A percentile compares a stretch with the other conserved stretches of the same genome.
Conservation (phyloP, 2,113 vertebrate genomes). For the Plestiodon gilberti region DNA sequence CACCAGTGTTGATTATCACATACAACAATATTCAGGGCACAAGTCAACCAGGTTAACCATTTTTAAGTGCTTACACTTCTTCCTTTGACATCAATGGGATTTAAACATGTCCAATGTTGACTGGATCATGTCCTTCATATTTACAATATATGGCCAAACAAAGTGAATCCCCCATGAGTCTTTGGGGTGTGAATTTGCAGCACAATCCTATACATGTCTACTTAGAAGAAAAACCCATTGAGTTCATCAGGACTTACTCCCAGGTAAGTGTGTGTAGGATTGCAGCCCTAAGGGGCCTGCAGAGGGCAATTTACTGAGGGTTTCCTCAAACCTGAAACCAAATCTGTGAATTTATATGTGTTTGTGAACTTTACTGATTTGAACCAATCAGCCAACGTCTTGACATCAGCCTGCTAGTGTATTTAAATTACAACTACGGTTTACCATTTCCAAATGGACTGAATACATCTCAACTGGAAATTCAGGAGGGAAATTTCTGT, state of each 20-base stretch:
- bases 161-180: too few species aligned
- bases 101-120: not conserved
- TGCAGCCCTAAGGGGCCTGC: not conserved
- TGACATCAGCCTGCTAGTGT: not conserved
- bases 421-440: conserved; percentile 16
- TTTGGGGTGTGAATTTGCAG: too few species aligned
- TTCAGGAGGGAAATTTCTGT: conserved; percentile 30
- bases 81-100: not conserved
- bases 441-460: conserved; percentile 35
- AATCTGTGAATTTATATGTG: too few species aligned
- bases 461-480: conserved; percentile 35
- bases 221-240: not conserved
- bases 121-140: not conserved
- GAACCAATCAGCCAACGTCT: not conserved
- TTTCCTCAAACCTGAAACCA: too few species aligned
- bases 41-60: not conserved
- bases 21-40: not conserved
- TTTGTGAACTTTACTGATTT: not conserved
- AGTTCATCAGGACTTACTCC: too few species aligned
- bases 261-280: not conserved
- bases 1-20: not conserved
- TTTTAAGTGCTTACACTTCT: not conserved
- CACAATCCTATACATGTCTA: not conserved
- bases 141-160: too few species aligned
- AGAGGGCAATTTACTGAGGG: not conserved